phyloP scores from a whole-genome alignment of 2,113 vertebrate genomes.

The Cavia porcellus region DNA sequence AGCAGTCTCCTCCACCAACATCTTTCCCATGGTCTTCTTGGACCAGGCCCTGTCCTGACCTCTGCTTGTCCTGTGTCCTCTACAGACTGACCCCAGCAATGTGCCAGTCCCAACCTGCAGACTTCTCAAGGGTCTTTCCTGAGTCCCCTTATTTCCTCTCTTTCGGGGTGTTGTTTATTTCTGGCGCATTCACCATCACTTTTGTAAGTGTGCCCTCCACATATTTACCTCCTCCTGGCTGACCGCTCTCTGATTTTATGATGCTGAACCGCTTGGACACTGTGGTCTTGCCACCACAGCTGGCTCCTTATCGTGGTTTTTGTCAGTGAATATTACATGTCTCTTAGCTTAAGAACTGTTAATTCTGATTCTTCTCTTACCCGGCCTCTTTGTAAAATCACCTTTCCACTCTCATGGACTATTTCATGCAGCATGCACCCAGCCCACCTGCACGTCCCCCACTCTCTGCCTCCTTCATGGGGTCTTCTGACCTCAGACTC shows the following conservation, averaged over 20 bases:
- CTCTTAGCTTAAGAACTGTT: not conserved
- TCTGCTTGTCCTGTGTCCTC: not conserved
- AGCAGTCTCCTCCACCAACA: not conserved
- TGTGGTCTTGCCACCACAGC: not conserved
- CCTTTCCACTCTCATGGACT: not conserved
- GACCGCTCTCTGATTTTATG: not conserved
- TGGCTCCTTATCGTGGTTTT: not conserved
- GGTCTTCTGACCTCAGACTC: not conserved
- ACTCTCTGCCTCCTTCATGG: not conserved
- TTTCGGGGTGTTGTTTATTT: not conserved
- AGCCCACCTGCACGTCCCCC: not conserved
- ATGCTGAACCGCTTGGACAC: not conserved
- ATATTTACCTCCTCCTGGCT: not conserved
- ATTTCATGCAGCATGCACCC: rapidly evolving
- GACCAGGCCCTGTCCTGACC: not conserved
- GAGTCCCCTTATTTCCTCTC: not conserved
- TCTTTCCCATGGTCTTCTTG: not conserved
- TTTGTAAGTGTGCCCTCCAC: not conserved
- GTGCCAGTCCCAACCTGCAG: not conserved
- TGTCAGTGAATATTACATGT: not conserved
- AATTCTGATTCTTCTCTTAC: not conserved
- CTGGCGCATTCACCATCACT: not conserved
- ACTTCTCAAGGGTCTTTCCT: not conserved
- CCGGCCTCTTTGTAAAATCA: not conserved
- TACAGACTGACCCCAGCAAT: not conserved